Evolutionary conservation across 2,888 invertebrate species (phyloP), one percentile per base, ranked within the genome.

Genomic region (Caenorhabditis doughertyi): DNA sequence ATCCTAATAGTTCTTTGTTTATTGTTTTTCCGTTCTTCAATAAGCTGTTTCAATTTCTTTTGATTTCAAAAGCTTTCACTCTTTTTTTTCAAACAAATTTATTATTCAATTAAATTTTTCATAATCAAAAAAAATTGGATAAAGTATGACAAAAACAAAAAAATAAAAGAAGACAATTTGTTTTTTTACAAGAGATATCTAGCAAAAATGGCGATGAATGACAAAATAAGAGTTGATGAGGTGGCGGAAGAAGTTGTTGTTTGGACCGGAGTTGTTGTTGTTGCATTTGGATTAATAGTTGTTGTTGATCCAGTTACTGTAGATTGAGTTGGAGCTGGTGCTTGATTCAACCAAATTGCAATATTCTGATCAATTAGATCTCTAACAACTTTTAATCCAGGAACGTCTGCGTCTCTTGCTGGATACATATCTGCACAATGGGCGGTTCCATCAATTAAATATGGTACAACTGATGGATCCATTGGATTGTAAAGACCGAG

Each of bases 381-480:
- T 2, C 82, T 60, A 23, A 79, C 82, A 23, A 77, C 44, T 27
- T 67, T 73, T 8, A 84, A 70, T 13, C 64, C 83, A 3, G 80
- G 76, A 55, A 80, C 79, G 32, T 86, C 86, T 5, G 80, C 60
- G 7, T 64, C 79, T 53, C 84, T 64, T 0, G 82, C 82, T 44
- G 84, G 86, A 79, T 88, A 88, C 88, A 87, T 87, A 56, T 87
- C 87, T 11, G 86, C 88, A 71, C 88, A 88, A 64, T 88, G 87
- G 42, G 88, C 86, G 58, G 87, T 87, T 76, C 87, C 84, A 25
- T 84, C 23, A 23, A 84, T 84, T 2, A 84, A 27, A 39, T 73
- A 77, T 13, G 74, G 35, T 0, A 82, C 81, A 25, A 84, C 79
- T 9, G 82, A 56, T 13, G 8, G 16, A 23, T 79, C 76, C 5